Percentiles rank a stretch among this genome's conserved stretches.
These are phyloP conservation scores for Aix galericulata DNA, from an alignment of 2,113 vertebrate species.

Conservation along the genomic window DNA sequence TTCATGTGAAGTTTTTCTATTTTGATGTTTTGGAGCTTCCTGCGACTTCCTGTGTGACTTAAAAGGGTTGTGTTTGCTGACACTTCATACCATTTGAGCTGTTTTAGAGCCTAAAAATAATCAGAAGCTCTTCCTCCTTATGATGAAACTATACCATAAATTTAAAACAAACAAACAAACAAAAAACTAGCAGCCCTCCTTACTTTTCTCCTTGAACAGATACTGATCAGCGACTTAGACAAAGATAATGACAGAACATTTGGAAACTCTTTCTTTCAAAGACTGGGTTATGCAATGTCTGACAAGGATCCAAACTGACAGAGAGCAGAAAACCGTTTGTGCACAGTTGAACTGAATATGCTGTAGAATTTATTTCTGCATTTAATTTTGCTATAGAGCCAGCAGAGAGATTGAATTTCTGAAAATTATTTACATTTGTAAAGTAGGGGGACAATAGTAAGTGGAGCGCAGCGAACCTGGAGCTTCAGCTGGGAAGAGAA, in stretches of 20 bases:
- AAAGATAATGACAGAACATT: not conserved
- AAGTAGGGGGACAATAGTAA: not conserved
- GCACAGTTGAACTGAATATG: not conserved
- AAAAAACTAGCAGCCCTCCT: not conserved
- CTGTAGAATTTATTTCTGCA: not conserved
- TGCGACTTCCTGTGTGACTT: conserved; percentile 4
- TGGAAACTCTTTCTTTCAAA: not conserved
- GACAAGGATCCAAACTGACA: not conserved
- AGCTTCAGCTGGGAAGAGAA: not conserved
- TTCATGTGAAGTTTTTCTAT: not conserved
- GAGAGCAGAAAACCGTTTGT: not conserved
- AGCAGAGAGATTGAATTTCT: not conserved
- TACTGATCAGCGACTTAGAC: not conserved
- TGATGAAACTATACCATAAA: not conserved
- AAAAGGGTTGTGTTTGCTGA: not conserved
- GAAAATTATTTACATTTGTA: not conserved
- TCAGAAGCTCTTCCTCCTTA: not conserved
- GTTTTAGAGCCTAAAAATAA: conserved; percentile 1
- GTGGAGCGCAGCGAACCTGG: not conserved
- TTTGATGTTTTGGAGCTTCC: not conserved
- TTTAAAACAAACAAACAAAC: not conserved
- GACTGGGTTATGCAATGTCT: not conserved
- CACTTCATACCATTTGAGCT: not conserved
- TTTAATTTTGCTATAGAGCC: not conserved
- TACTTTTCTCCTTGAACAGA: not conserved